Percentiles rank a stretch among this genome's conserved stretches.
Conservation (phyloP, 2,888 invertebrate genomes). For the Halictus quadricinctus region DNA sequence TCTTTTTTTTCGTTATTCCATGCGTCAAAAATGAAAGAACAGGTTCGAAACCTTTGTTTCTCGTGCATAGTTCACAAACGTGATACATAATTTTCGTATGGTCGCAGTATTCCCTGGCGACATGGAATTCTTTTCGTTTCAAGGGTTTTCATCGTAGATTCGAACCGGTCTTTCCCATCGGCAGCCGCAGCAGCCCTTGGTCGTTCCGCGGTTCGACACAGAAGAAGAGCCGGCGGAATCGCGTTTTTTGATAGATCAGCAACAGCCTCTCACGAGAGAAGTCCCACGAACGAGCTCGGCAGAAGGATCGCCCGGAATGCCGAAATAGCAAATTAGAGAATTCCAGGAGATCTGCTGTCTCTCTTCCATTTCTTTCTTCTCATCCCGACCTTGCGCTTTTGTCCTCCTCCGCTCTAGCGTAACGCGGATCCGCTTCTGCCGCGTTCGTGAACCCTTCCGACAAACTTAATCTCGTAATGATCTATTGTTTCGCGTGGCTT, state of each 20-base stretch:
- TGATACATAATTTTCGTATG: background rate
- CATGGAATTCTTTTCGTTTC: conserved; percentile 32
- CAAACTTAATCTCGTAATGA: conserved; percentile 40
- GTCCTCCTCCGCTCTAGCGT: conserved; percentile 30
- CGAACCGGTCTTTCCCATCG: conserved; percentile 50
- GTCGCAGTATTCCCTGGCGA: background rate
- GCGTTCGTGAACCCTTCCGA: conserved; percentile 1
- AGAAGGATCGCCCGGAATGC: conserved; percentile 77
- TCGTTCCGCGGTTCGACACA: conserved; percentile 45
- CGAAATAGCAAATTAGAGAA: conserved; percentile 82
- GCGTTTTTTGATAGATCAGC: conserved; percentile 80
- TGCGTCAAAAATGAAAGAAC: background rate
- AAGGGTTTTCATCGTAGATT: conserved; percentile 46
- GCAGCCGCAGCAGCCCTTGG: conserved; percentile 3
- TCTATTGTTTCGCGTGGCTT: conserved; percentile 24
- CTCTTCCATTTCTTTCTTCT: conserved; percentile 44
- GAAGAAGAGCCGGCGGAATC: conserved; percentile 72
- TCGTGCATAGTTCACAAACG: background rate
- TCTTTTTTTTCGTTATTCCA: background rate
- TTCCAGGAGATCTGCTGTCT: conserved; percentile 72
- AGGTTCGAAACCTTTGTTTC: background rate
- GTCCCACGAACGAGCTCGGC: conserved; percentile 77
- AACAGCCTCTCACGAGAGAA: conserved; percentile 73
- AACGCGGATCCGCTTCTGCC: conserved; percentile 15
- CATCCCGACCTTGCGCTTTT: conserved; percentile 29